These are phyloP conservation scores for Archocentrus centrarchus DNA, from an alignment of 2,113 vertebrate genomes.

Conservation along the genomic window DNA sequence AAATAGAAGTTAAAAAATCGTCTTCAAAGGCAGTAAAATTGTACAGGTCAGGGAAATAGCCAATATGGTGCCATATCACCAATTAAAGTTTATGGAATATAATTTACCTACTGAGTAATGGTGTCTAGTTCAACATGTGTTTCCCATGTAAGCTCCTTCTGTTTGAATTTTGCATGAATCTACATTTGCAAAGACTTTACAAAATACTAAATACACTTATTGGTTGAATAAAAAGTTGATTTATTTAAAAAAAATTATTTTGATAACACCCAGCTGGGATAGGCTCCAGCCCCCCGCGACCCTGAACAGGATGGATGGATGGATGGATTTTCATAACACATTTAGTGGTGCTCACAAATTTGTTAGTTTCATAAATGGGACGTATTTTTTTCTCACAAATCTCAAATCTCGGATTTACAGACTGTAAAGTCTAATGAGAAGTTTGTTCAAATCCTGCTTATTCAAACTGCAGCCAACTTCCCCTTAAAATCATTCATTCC, in stretches of 20 bases:
- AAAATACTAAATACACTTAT: background rate
- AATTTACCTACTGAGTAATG: background rate
- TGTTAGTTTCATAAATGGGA: background rate
- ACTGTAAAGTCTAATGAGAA: background rate
- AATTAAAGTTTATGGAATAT: background rate
- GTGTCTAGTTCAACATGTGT: background rate
- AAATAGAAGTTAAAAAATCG: background rate
- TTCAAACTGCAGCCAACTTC: background rate
- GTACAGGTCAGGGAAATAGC: background rate
- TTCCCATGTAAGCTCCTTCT: background rate
- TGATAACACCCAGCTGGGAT: no score
- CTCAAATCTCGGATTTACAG: background rate
- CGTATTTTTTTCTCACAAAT: background rate
- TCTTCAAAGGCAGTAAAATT: background rate
- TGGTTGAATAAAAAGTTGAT: background rate
- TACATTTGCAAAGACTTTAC: background rate
- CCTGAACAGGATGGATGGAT: no score
- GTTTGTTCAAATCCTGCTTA: background rate
- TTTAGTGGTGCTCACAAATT: background rate
- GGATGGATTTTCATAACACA: background rate
- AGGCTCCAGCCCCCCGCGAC: no score
- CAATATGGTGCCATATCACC: background rate
- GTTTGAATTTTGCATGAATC: background rate
- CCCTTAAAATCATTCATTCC: slow-evolving; percentile 7
- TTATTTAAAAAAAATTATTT: background rate